Evolutionary conservation across 2,888 invertebrate species (phyloP), one percentile per base, ranked within the genome.

Genomic region (Smittia sp.): DNA sequence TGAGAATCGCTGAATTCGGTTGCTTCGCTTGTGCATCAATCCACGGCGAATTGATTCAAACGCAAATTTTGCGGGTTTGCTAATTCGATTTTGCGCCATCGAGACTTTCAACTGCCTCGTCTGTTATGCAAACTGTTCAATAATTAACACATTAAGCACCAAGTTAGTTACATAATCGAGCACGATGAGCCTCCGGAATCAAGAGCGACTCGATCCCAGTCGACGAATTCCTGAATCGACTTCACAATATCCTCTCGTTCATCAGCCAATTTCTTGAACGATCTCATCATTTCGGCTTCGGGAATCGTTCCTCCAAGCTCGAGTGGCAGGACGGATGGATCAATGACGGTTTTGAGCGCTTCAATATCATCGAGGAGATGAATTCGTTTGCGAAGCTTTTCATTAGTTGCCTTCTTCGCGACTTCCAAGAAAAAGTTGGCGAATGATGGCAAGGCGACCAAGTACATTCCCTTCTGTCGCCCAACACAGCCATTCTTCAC

Each of bases 401-500:
- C 63, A n/a, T 13, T 63, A 7, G 15, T n/a, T n/a, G 63, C 63
- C 11, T 27, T 63, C 20, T 63, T 63, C 11, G 63, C 63, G 11
- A 63, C 27, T 24, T 63, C 63, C 1, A 63, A 13, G 9, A 27
- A 9, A 15, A 63, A 27, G 2, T 6, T 13, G 4, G 63, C 63
- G 13, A 63, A 63, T 2, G 25, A 63, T 4, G 63, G 63, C 1
- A 63, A 13, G 3, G 25, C 27, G 7, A 63, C 63, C 24, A 63
- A 20, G 27, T 63, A 63, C 63, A 63, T 63, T 27, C 63, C 63
- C 15, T 63, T 63, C 15, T 63, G 63, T n/a, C 63, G 7, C 13
- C 63, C 63, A 25, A 63, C 63, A 1, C 20, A 9, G 4, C 27
- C 27, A 13, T 63, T 18, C 15, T 27, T 27, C 1, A 27, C 15